These are phyloP conservation scores for Gallinago solitaria DNA, from an alignment of 2,797 vertebrate species.

Conservation along the genomic window DNA sequence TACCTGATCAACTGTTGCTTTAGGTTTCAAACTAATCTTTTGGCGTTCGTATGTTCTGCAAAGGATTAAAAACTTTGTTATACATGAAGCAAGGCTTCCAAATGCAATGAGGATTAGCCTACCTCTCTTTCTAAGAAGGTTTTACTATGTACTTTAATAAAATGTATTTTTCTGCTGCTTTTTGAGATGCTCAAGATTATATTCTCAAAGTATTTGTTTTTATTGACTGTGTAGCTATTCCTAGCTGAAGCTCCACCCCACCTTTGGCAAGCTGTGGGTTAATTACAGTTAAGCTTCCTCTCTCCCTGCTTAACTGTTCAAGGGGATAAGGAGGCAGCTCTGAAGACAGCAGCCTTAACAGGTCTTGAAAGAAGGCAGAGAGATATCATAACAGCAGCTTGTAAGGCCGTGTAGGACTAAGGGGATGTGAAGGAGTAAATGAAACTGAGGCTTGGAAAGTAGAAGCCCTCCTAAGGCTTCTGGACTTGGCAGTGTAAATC, in stretches of 20 bases:
- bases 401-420: neutral
- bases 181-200: neutral
- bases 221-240: rapidly evolving
- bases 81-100: neutral
- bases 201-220: neutral
- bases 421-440: neutral
- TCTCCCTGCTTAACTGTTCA: neutral
- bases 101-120: neutral
- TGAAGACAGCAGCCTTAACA: neutral
- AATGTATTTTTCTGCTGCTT: neutral
- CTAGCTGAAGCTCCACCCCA: neutral
- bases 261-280: neutral
- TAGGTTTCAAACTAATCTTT: neutral
- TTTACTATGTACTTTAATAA: neutral
- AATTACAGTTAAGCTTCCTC: neutral
- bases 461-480: neutral
- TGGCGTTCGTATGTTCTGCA: neutral
- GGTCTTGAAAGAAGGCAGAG: neutral
- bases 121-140: neutral
- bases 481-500: neutral
- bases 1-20: neutral
- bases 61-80: neutral
- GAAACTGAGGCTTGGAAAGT: neutral
- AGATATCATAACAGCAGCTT: neutral
- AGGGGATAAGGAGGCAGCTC: neutral